Conservation (phyloP, 2,797 vertebrate species). For the Aeoliscus strigatus region DNA sequence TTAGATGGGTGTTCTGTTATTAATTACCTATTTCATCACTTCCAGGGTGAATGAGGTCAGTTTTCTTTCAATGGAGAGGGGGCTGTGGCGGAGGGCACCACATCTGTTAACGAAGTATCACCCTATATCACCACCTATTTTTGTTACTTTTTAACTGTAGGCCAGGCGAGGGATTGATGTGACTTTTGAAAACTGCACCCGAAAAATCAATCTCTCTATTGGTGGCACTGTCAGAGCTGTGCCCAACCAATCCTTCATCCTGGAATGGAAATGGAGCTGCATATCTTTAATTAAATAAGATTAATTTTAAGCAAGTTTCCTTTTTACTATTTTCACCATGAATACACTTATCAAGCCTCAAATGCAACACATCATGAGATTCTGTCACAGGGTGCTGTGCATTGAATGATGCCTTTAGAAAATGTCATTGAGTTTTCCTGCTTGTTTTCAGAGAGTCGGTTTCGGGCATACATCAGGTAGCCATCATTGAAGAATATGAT, state of each 20-base stretch:
- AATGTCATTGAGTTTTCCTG: too few relatives aligned
- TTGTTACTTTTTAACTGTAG: neutral
- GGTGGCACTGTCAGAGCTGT: slow-evolving; percentile 9
- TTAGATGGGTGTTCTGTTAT: neutral
- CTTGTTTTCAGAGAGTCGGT: too few relatives aligned
- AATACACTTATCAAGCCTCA: too few relatives aligned
- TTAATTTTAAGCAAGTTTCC: too few relatives aligned
- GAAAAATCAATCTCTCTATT: slow-evolving; percentile 32
- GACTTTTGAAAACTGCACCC: slow-evolving; percentile 12
- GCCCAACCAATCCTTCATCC: neutral
- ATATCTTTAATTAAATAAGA: too few relatives aligned
- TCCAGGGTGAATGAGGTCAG: slow-evolving; percentile 28
- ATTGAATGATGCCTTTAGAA: too few relatives aligned
- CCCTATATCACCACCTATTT: slow-evolving; percentile 28
- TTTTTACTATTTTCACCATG: too few relatives aligned
- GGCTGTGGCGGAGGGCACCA: slow-evolving; percentile 18
- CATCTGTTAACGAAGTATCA: slow-evolving; percentile 26
- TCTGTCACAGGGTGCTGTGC: too few relatives aligned
- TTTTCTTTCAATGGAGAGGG: neutral
- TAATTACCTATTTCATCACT: neutral
- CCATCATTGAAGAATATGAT: too few relatives aligned
- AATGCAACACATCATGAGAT: too few relatives aligned
- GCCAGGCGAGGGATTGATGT: neutral
- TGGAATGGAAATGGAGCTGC: too few relatives aligned
- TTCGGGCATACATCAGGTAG: too few relatives aligned